A percentile compares a stretch with the other conserved stretches of the same genome.
Conservation (phyloP, 2,888 invertebrate species). For the Plemyria rubiginata region DNA sequence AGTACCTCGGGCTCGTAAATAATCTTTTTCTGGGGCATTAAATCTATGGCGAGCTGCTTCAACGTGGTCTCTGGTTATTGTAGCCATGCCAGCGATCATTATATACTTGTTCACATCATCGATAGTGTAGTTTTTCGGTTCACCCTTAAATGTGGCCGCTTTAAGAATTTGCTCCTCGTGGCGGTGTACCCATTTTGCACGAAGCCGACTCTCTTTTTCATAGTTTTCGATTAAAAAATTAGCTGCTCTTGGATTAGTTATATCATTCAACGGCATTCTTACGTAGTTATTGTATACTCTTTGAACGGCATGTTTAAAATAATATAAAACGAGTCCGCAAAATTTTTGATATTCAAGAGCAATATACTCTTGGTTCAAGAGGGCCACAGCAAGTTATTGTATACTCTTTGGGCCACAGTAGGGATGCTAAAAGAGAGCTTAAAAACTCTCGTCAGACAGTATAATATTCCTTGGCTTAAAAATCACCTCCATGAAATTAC, state of each 20-base stretch:
- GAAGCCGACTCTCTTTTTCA: conserved; percentile 40
- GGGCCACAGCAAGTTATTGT: too few relatives aligned
- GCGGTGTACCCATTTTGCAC: conserved; percentile 36
- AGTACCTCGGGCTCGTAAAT: conserved; percentile 7
- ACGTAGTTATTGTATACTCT: too few relatives aligned
- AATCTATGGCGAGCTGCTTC: conserved; percentile 24
- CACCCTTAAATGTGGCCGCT: conserved; percentile 29
- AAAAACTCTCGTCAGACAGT: too few relatives aligned
- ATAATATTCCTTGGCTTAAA: too few relatives aligned
- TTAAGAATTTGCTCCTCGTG: conserved; percentile 26
- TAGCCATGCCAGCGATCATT: conserved; percentile 31
- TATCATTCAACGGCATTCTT: too few relatives aligned
- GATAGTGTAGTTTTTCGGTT: conserved; percentile 34
- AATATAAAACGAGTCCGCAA: not conserved
- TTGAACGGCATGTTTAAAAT: conserved; percentile 25
- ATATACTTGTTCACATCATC: conserved; percentile 26
- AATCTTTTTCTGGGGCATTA: conserved; percentile 22
- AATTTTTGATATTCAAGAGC: too few relatives aligned
- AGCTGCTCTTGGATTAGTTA: conserved; percentile 31
- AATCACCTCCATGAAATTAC: too few relatives aligned
- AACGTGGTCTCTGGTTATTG: conserved; percentile 25
- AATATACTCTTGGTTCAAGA: too few relatives aligned
- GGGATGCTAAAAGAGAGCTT: too few relatives aligned
- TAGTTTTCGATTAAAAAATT: conserved; percentile 38
- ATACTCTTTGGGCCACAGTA: too few relatives aligned